Conservation (phyloP, 2,888 invertebrate genomes). For the Hemithea aestivaria region DNA sequence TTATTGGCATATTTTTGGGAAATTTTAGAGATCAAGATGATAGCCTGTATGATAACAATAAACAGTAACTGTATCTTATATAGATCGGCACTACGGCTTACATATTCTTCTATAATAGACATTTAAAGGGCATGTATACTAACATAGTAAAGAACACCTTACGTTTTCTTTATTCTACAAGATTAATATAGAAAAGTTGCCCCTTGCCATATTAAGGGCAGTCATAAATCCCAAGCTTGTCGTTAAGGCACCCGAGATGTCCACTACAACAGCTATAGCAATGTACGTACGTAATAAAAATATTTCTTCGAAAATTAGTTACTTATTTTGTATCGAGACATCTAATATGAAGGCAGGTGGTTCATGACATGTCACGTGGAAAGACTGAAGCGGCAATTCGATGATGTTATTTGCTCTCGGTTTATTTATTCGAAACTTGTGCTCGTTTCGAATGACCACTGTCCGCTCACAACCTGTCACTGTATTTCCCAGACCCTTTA, state of each 20-base stretch:
- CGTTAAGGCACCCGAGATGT: slow-evolving; percentile 19
- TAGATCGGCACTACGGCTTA: too few species aligned
- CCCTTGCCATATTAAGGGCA: slow-evolving; percentile 19
- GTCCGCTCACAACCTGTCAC: slow-evolving; percentile 74
- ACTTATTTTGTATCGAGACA: slow-evolving; percentile 55
- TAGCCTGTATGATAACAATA: too few species aligned
- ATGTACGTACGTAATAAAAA: slow-evolving; percentile 19
- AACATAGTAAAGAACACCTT: too few species aligned
- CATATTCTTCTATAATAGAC: too few species aligned
- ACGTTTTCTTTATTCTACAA: too few species aligned
- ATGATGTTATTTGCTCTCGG: slow-evolving; percentile 62
- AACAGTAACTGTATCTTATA: too few species aligned
- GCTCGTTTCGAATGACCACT: slow-evolving; percentile 67
- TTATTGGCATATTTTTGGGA: too few species aligned
- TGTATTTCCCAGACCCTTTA: slow-evolving; percentile 74
- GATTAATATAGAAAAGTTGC: too few species aligned
- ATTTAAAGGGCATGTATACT: too few species aligned
- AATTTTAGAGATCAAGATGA: too few species aligned
- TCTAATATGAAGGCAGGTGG: slow-evolving; percentile 57
- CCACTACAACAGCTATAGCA: slow-evolving; percentile 16
- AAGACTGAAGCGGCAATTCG: slow-evolving; percentile 19
- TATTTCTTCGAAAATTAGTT: too few species aligned
- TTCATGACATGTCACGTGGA: slow-evolving; percentile 53
- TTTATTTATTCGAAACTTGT: slow-evolving; percentile 73
- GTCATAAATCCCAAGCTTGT: slow-evolving; percentile 24